Evolutionary conservation across 2,888 invertebrate genomes (phyloP).

Genomic region (Ennomos erosarius): DNA sequence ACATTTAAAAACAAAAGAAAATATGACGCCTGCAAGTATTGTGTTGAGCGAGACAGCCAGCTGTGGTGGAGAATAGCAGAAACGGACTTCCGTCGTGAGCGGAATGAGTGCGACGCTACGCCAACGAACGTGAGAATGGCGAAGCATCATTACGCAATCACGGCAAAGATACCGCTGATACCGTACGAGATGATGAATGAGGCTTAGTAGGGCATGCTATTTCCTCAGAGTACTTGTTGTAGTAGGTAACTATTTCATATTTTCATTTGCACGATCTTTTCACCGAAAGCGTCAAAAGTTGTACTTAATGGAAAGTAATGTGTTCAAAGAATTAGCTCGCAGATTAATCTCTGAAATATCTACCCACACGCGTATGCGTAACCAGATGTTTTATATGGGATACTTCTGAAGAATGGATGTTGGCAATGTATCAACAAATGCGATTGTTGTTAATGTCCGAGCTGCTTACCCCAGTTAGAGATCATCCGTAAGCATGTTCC

Average conservation of each 20-base stretch:
- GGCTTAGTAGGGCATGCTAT: neutral
- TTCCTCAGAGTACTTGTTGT: no score
- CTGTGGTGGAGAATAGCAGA: conserved; percentile 55
- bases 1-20: conserved; percentile 66
- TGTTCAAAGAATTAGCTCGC: conserved; percentile 46
- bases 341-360: conserved; percentile 35
- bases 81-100: conserved; percentile 67
- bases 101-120: conserved; percentile 48
- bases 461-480: conserved; percentile 31
- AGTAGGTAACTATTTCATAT: no score
- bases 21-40: conserved; percentile 59
- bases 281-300: conserved; percentile 20
- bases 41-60: conserved; percentile 61
- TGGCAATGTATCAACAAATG: conserved; percentile 42
- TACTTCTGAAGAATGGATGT: conserved; percentile 38
- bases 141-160: conserved; percentile 60
- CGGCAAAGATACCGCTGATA: conserved; percentile 54
- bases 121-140: conserved; percentile 49
- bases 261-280: no score
- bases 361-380: conserved; percentile 30
- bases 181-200: conserved; percentile 13
- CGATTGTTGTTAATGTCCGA: conserved; percentile 33
- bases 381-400: conserved; percentile 38
- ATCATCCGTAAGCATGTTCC: conserved; percentile 29
- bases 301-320: conserved; percentile 12